Conservation (phyloP, 2,797 vertebrate species). For the Hafferia zeledoni region DNA sequence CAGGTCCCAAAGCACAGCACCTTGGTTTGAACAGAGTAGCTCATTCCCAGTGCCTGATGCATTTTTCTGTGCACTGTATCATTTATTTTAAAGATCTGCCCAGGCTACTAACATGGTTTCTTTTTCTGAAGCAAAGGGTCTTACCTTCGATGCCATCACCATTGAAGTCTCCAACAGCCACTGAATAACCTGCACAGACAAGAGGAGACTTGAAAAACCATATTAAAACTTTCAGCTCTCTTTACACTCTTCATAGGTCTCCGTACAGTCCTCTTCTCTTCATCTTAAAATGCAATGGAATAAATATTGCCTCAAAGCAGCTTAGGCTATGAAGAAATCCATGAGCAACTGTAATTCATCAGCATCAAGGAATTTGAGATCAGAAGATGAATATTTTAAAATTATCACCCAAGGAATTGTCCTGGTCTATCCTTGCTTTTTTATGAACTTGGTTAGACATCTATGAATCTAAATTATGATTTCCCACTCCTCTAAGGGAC, state of each 20-base stretch:
- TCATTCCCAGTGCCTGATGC: neutral
- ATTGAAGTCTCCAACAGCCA: slow-evolving; percentile 92
- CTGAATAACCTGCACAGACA: slow-evolving; percentile 87
- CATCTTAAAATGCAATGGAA: neutral
- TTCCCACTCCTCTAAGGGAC: neutral
- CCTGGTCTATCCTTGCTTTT: neutral
- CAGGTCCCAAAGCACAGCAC: neutral
- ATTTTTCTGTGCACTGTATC: neutral
- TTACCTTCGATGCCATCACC: slow-evolving; percentile 88
- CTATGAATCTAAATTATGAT: neutral
- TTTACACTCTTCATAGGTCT: neutral
- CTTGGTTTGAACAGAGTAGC: neutral
- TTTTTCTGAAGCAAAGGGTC: neutral
- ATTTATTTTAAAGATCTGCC: neutral
- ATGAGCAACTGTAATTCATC: neutral
- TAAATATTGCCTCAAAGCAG: neutral
- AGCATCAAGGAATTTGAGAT: neutral
- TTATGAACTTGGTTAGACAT: neutral
- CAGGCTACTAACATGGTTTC: neutral
- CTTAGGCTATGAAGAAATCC: neutral
- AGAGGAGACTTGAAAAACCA: neutral
- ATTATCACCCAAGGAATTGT: neutral
- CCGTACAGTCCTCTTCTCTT: neutral
- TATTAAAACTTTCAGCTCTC: neutral
- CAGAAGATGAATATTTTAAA: neutral